Evolutionary conservation across 2,113 vertebrate species (phyloP).

Genomic region (Petroica traversi): DNA sequence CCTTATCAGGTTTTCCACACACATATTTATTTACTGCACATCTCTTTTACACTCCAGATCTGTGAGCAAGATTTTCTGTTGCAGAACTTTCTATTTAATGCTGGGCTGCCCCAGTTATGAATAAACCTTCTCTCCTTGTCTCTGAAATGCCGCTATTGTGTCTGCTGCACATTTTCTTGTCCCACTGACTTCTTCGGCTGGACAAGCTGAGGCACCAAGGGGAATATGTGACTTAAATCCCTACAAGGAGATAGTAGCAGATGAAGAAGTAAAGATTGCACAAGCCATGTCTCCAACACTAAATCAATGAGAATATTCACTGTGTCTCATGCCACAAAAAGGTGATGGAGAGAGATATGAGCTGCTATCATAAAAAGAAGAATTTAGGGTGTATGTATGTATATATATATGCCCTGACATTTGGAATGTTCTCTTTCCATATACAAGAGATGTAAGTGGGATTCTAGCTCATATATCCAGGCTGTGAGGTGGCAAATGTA

Average conservation of each 20-base stretch:
- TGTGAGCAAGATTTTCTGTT: background rate
- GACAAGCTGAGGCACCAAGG: background rate
- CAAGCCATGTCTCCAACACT: background rate
- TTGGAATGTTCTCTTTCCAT: background rate
- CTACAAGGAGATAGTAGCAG: background rate
- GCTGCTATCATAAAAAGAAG: background rate
- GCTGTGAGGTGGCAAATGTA: background rate
- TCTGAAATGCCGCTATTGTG: background rate
- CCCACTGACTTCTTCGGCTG: background rate
- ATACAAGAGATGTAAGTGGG: background rate
- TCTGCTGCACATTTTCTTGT: background rate
- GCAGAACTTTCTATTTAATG: background rate
- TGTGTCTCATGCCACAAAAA: background rate
- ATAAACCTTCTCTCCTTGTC: background rate
- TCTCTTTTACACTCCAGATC: background rate
- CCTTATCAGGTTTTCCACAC: background rate
- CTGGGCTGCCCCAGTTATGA: background rate
- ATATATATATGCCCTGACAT: background rate
- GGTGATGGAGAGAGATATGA: background rate
- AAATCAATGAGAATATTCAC: background rate
- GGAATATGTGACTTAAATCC: background rate
- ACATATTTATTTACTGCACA: background rate
- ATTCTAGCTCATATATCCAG: background rate
- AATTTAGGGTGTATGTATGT: background rate
- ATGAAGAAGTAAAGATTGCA: background rate